These are phyloP conservation scores for Parus major DNA, from an alignment of 2,113 vertebrate species.

Conservation along the genomic window DNA sequence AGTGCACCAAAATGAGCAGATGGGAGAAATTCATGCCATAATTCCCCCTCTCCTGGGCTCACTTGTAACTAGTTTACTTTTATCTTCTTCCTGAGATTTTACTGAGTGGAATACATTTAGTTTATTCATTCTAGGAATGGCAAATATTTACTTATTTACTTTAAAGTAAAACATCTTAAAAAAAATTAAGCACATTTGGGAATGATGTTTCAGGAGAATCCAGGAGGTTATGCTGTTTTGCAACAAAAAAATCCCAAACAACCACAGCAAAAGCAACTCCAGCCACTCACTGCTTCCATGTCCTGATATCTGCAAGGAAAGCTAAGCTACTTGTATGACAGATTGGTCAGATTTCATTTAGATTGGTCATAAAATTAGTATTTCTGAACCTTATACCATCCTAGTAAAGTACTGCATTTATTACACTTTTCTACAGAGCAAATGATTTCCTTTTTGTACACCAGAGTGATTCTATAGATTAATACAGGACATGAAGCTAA, in stretches of 20 bases:
- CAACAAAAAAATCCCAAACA: fast-evolving
- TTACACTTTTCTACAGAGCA: background rate
- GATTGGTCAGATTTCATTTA: background rate
- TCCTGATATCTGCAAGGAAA: background rate
- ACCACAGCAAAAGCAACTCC: background rate
- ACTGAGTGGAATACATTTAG: background rate
- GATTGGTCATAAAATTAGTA: background rate
- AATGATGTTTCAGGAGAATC: background rate
- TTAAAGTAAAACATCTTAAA: background rate
- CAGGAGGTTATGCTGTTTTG: background rate
- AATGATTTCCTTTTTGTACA: background rate
- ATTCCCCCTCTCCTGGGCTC: background rate
- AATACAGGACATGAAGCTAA: background rate
- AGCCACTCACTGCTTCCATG: background rate
- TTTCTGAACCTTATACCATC: background rate
- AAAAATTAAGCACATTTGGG: background rate
- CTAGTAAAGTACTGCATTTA: background rate
- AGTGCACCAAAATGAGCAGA: background rate
- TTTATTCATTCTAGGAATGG: background rate
- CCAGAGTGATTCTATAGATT: background rate
- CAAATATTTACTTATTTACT: background rate
- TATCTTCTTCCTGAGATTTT: background rate
- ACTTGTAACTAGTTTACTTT: background rate
- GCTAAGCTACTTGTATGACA: background rate
- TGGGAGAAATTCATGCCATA: background rate